These are phyloP conservation scores for Philhelius pedissequus DNA, from an alignment of 2,888 invertebrate genomes.

Conservation along the genomic window DNA sequence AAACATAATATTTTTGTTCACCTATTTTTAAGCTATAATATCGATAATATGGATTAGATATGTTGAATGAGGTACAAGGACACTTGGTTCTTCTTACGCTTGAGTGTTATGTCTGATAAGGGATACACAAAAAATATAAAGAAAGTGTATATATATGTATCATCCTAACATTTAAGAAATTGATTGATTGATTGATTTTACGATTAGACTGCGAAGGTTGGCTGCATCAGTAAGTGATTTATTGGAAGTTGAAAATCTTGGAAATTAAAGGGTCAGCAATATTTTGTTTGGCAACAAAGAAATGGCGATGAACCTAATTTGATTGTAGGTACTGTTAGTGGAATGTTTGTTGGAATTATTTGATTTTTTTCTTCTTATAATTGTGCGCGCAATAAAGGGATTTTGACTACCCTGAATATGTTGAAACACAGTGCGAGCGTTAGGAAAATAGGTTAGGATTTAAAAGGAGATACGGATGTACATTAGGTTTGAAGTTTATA, in stretches of 20 bases:
- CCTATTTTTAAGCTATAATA: background rate
- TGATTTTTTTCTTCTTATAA: too few species aligned
- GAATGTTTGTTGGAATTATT: too few species aligned
- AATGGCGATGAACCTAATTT: background rate
- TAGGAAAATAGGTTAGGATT: too few species aligned
- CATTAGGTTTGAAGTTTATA: too few species aligned
- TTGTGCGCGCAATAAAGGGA: too few species aligned
- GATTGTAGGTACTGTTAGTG: background rate
- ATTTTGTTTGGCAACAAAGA: background rate
- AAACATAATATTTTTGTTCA: background rate
- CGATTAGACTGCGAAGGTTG: background rate
- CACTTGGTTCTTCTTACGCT: background rate
- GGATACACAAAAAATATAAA: background rate
- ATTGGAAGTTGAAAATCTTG: background rate
- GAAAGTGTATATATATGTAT: background rate
- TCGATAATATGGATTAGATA: constrained; percentile 1
- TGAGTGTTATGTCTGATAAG: background rate
- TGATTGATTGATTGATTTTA: constrained; percentile 17
- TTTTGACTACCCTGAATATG: too few species aligned
- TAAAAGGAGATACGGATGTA: too few species aligned
- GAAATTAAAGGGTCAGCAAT: background rate
- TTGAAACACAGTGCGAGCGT: too few species aligned
- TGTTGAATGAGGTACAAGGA: background rate
- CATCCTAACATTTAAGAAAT: background rate
- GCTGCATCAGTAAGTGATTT: constrained; percentile 7